Conservation (phyloP, 2,888 invertebrate species). For the Mesodorylaimus sp. region DNA sequence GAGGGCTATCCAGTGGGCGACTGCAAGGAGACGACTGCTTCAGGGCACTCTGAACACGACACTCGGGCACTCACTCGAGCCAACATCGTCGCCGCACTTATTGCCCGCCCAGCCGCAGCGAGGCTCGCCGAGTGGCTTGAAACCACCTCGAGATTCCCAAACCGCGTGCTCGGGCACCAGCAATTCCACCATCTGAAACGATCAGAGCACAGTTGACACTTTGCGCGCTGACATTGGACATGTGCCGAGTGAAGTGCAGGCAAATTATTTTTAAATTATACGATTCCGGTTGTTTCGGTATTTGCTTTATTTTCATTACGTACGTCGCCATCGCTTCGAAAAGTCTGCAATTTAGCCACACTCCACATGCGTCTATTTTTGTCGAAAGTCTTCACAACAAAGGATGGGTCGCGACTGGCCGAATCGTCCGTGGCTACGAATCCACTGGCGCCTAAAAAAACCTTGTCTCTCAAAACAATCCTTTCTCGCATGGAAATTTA, state of each 20-base stretch:
- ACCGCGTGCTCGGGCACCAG: constrained; percentile 6
- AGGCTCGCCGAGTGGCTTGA: constrained; percentile 1
- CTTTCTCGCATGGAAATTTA: too few relatives aligned
- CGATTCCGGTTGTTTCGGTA: too few relatives aligned
- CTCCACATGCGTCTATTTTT: not conserved
- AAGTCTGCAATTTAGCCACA: not conserved
- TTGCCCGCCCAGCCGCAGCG: constrained; percentile 7
- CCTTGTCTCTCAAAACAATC: too few relatives aligned
- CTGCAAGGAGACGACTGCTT: not conserved
- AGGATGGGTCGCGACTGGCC: not conserved
- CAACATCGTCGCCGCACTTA: not conserved
- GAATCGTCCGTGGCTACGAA: not conserved
- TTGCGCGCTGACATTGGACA: too few relatives aligned
- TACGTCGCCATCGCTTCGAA: too few relatives aligned
- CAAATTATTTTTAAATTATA: too few relatives aligned
- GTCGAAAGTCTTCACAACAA: constrained; percentile 1
- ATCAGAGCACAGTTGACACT: too few relatives aligned
- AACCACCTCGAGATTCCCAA: constrained; percentile 7
- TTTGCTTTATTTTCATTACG: too few relatives aligned
- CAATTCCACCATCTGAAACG: not conserved
- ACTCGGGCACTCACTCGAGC: not conserved
- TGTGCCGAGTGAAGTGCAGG: too few relatives aligned
- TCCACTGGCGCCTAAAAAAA: not conserved
- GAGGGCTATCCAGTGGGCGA: not conserved
- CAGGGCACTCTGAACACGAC: not conserved